Evolutionary conservation across 2,113 vertebrate species (phyloP).

Genomic region (Argyrosomus japonicus): DNA sequence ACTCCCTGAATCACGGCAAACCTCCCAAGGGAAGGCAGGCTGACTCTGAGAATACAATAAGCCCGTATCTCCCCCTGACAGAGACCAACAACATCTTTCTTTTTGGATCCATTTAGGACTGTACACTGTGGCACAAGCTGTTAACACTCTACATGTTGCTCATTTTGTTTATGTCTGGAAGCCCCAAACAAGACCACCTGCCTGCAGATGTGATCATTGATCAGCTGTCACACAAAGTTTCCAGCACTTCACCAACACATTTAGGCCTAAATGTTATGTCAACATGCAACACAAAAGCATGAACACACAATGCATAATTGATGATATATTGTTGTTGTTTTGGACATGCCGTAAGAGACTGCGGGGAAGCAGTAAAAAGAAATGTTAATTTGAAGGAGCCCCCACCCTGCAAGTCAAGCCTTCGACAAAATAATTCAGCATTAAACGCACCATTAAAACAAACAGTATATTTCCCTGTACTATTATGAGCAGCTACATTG

Average conservation of each 20-base stretch:
- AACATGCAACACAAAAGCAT: background rate
- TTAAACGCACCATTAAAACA: constrained; percentile 9
- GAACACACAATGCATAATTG: background rate
- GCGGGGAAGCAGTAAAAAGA: constrained; percentile 22
- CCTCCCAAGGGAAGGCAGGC: background rate
- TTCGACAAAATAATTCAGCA: constrained; percentile 28
- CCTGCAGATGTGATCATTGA: constrained; percentile 44
- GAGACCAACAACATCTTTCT: background rate
- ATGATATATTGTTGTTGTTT: background rate
- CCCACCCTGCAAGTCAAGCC: constrained; percentile 51
- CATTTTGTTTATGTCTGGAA: constrained; percentile 7
- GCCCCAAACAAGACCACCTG: constrained; percentile 20
- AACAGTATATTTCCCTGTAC: background rate
- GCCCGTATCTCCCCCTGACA: constrained; percentile 20
- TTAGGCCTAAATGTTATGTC: constrained; percentile 1
- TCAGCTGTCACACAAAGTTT: constrained; percentile 69
- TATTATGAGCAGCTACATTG: constrained; percentile 21
- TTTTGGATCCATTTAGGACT: background rate
- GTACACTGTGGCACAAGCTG: constrained; percentile 11
- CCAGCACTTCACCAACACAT: constrained; percentile 37
- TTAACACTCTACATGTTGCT: background rate
- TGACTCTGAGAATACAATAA: constrained; percentile 7
- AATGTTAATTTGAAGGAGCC: constrained; percentile 49
- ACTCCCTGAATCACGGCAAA: constrained; percentile 37
- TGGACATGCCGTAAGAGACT: constrained; percentile 27